Evolutionary conservation across 2,797 vertebrate species (phyloP).

Genomic region (Sebastolobus altivelis): DNA sequence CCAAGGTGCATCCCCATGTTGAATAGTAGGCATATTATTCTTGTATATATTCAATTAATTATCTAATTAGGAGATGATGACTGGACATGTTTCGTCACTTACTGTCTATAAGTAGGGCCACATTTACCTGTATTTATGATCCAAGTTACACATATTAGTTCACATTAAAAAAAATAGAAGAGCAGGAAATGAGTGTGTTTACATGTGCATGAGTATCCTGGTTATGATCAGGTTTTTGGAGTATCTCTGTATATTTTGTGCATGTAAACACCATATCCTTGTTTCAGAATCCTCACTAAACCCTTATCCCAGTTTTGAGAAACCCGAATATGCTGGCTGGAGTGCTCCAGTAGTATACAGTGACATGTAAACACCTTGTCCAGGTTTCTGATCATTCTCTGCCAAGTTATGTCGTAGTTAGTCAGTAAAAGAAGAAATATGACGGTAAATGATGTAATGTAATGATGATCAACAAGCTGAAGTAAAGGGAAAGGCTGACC

Average conservation of each 20-base stretch:
- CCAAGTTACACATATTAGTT: neutral
- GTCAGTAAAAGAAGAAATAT: neutral
- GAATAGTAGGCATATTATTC: neutral
- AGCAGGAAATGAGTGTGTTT: neutral
- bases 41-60: neutral
- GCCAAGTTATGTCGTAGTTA: neutral
- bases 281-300: neutral
- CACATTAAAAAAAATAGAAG: neutral
- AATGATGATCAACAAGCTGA: slow-evolving; percentile 4
- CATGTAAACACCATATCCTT: neutral
- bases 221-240: neutral
- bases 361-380: neutral
- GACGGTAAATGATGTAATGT: neutral
- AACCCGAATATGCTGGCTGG: neutral
- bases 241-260: neutral
- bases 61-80: neutral
- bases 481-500: neutral
- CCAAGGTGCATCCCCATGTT: neutral
- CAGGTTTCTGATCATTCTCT: neutral
- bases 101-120: neutral
- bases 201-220: neutral
- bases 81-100: neutral
- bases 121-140: neutral
- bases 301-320: neutral
- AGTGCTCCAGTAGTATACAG: neutral